Conservation (phyloP, 2,113 vertebrate species). For the Herpetotheres cachinnans region DNA sequence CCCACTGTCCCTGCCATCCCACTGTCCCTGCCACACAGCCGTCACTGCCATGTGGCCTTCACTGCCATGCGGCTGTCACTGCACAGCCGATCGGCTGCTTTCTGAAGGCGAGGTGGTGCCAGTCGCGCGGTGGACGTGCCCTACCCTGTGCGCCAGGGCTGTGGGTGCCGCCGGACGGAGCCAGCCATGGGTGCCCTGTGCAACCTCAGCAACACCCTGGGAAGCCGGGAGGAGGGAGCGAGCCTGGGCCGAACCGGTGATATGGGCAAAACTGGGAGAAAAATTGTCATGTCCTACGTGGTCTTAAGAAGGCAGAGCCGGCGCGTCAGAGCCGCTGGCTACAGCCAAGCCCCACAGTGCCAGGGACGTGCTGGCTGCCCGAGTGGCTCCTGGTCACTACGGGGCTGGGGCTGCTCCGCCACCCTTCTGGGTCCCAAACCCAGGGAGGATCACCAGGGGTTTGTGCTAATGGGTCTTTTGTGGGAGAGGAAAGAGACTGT, state of each 20-base stretch:
- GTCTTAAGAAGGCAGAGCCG: not conserved
- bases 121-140: fast-evolving
- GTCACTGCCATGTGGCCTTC: fast-evolving
- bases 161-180: too few relatives aligned
- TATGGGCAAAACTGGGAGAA: not conserved
- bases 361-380: not conserved
- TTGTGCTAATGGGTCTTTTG: not conserved
- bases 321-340: not conserved
- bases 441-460: not conserved
- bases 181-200: not conserved
- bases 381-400: not conserved
- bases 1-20: not conserved
- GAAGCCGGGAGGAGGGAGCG: not conserved
- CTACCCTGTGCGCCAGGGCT: not conserved
- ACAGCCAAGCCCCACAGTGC: not conserved
- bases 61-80: fast-evolving
- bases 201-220: not conserved
- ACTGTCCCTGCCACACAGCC: not conserved
- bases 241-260: not conserved
- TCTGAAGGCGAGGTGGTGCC: not conserved
- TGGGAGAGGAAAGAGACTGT: not conserved
- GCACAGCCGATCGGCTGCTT: not conserved
- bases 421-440: not conserved
- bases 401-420: not conserved
- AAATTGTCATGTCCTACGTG: not conserved